Conservation (phyloP, 2,113 vertebrate species). For the Cephalopholis sonnerati region DNA sequence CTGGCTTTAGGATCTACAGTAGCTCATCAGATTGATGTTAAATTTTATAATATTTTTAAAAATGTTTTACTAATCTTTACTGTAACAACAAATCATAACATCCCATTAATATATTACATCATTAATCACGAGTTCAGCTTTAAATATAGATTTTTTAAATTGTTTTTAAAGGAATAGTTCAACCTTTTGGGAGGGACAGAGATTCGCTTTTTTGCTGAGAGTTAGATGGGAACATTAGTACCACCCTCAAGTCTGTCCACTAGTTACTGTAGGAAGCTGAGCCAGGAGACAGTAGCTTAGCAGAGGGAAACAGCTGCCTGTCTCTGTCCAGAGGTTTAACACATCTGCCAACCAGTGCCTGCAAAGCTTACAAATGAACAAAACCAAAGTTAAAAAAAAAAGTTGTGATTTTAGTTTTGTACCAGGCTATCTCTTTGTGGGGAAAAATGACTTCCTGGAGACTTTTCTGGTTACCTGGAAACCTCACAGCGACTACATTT, state of each 20-base stretch:
- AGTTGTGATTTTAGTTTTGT: neutral
- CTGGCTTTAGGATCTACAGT: neutral
- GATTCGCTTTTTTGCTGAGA: neutral
- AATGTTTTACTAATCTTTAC: neutral
- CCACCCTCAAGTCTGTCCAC: neutral
- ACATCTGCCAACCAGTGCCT: too few relatives aligned
- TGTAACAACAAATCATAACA: neutral
- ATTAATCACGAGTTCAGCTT: slow-evolving; percentile 1
- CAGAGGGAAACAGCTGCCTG: too few relatives aligned
- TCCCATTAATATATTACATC: neutral
- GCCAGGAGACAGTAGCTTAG: too few relatives aligned
- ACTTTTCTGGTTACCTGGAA: too few relatives aligned
- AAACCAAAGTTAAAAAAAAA: neutral
- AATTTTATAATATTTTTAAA: neutral
- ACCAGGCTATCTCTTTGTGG: neutral
- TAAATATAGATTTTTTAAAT: neutral
- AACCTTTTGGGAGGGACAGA: neutral
- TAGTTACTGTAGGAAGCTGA: too few relatives aligned
- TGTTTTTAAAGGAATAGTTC: neutral
- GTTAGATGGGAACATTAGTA: neutral
- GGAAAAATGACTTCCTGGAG: neutral
- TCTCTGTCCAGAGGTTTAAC: too few relatives aligned
- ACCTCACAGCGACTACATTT: too few relatives aligned
- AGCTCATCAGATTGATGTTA: neutral
- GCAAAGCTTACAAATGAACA: neutral